These are phyloP conservation scores for Holothuria leucospilota DNA, from an alignment of 53 echinoderm and acorn worm species.

Conservation along the genomic window DNA sequence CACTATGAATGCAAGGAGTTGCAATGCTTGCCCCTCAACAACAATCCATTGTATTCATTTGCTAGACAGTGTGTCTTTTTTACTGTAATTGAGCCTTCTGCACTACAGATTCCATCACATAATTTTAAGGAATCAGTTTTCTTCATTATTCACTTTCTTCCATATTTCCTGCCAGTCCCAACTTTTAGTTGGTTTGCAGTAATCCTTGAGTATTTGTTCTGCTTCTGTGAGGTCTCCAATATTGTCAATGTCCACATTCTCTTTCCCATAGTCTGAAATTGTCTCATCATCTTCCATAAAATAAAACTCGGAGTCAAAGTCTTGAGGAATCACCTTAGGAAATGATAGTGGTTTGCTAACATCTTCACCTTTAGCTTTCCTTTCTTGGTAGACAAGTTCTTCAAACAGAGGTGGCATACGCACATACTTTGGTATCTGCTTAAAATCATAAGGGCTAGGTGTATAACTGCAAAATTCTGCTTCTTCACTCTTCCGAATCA, in stretches of 20 bases:
- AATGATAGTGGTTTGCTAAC: slow-evolving; percentile 24
- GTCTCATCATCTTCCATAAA: slow-evolving; percentile 19
- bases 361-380: slow-evolving; percentile 49
- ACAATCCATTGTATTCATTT: too few species aligned
- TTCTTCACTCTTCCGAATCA: slow-evolving; percentile 91
- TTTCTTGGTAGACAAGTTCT: slow-evolving; percentile 76
- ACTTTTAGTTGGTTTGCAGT: neutral
- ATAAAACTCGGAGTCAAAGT: slow-evolving; percentile 2
- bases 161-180: slow-evolving; percentile 48
- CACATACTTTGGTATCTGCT: slow-evolving; percentile 69
- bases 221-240: slow-evolving; percentile 19
- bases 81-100: too few species aligned
- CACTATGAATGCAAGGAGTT: too few species aligned
- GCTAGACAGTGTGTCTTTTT: too few species aligned
- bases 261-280: slow-evolving; percentile 34
- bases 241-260: slow-evolving; percentile 17
- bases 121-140: neutral
- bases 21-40: too few species aligned
- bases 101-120: too few species aligned
- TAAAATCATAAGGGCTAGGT: slow-evolving; percentile 82
- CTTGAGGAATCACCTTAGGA: neutral
- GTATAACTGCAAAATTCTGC: slow-evolving; percentile 77
- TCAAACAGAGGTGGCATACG: slow-evolving; percentile 87
- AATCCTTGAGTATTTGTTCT: slow-evolving; percentile 2
- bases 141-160: neutral